Percentiles rank a stretch among this genome's conserved stretches.
Evolutionary conservation across 2,797 vertebrate species (phyloP).

Genomic region (Chromobotia macracanthus): DNA sequence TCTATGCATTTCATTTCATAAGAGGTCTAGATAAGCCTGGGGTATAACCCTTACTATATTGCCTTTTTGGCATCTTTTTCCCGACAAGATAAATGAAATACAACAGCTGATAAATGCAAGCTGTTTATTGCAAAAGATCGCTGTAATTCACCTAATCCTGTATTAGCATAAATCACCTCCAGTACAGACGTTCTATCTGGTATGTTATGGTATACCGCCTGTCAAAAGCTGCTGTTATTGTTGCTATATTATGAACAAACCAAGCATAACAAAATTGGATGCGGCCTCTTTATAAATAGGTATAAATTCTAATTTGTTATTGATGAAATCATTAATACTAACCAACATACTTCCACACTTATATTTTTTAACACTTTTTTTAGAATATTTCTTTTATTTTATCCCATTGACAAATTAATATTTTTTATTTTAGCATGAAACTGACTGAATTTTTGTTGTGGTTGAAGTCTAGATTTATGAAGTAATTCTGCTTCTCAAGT

Average conservation of each 20-base stretch:
- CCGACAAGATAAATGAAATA: slow-evolving; percentile 44
- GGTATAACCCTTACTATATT: slow-evolving; percentile 35
- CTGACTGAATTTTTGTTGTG: no score
- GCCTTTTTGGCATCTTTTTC: slow-evolving; percentile 32
- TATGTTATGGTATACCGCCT: slow-evolving; percentile 36
- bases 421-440: no score
- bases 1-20: slow-evolving; percentile 51
- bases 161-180: slow-evolving; percentile 44
- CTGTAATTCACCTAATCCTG: slow-evolving; percentile 17
- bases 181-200: neutral
- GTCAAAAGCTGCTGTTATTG: slow-evolving; percentile 48
- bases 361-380: no score
- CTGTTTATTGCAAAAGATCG: slow-evolving; percentile 47
- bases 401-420: no score
- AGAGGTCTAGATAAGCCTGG: slow-evolving; percentile 28
- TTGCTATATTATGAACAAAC: neutral
- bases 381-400: no score
- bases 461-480: no score
- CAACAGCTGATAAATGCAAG: slow-evolving; percentile 43
- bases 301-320: no score
- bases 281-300: neutral
- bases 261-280: neutral
- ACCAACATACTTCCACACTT: no score
- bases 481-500: no score
- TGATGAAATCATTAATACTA: neutral